phyloP scores from a whole-genome alignment of 2,888 invertebrate species.

The Peribatodes rhomboidaria region DNA sequence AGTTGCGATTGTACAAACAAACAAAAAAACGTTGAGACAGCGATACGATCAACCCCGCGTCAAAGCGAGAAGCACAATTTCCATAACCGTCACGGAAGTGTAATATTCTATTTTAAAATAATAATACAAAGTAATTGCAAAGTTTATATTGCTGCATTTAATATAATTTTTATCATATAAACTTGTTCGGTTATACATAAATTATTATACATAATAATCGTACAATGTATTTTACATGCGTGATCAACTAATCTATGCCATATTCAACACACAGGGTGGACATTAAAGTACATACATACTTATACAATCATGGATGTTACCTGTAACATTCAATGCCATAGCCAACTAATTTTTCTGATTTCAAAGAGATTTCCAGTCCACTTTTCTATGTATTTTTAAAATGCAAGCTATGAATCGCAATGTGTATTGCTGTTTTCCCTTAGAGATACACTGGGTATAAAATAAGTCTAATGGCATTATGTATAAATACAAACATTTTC shows the following conservation, averaged over 20 bases:
- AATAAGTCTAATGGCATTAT: constrained; percentile 29
- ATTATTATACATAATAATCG: constrained; percentile 26
- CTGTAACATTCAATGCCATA: too few relatives aligned
- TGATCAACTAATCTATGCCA: constrained; percentile 34
- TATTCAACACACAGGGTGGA: constrained; percentile 34
- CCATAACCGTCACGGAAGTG: not conserved
- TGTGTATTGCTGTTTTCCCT: constrained; percentile 10
- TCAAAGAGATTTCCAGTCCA: not conserved
- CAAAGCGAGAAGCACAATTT: constrained; percentile 17
- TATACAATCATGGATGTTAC: not conserved
- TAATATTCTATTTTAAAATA: constrained; percentile 11
- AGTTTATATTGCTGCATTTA: constrained; percentile 48
- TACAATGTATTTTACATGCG: constrained; percentile 31
- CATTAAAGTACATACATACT: constrained; percentile 26
- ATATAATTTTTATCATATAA: constrained; percentile 45
- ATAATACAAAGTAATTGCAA: constrained; percentile 42
- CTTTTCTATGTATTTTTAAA: not conserved
- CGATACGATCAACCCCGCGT: not conserved
- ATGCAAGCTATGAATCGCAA: too few relatives aligned
- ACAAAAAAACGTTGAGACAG: not conserved
- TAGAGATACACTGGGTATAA: constrained; percentile 12
- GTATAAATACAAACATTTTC: constrained; percentile 16
- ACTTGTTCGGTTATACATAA: constrained; percentile 40
- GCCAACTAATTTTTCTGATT: too few relatives aligned
- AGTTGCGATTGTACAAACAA: not conserved